These are phyloP conservation scores for Apotomis turbidana DNA, from an alignment of 2,888 invertebrate species.

Conservation along the genomic window DNA sequence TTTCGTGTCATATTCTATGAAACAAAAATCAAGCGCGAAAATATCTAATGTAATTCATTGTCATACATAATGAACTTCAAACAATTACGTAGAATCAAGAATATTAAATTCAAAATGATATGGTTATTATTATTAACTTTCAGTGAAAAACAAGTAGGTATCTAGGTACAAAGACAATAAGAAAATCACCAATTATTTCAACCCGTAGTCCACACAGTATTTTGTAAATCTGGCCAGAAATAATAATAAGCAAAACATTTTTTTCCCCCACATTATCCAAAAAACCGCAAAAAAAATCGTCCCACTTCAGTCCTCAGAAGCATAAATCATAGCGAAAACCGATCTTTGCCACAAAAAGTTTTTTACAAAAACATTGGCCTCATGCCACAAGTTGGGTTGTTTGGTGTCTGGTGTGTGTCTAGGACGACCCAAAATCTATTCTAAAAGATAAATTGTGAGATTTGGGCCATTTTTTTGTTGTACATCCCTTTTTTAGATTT, in stretches of 20 bases:
- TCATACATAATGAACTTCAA: too few relatives aligned
- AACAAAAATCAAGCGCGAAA: too few relatives aligned
- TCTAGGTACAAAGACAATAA: background rate
- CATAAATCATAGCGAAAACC: conserved; percentile 64
- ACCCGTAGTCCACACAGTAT: too few relatives aligned
- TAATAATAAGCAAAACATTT: conserved; percentile 25
- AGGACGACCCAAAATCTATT: conserved; percentile 30
- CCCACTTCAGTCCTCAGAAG: conserved; percentile 51
- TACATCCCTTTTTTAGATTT: too few relatives aligned
- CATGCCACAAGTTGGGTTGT: conserved; percentile 59
- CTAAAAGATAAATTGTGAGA: conserved; percentile 27
- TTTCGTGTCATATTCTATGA: too few relatives aligned
- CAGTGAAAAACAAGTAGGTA: too few relatives aligned
- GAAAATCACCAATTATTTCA: too few relatives aligned
- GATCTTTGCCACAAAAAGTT: conserved; percentile 46
- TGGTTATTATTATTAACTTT: too few relatives aligned
- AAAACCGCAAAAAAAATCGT: conserved; percentile 38
- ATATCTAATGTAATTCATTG: too few relatives aligned
- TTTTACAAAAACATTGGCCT: conserved; percentile 56
- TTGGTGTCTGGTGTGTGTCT: conserved; percentile 60
- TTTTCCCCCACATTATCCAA: conserved; percentile 8
- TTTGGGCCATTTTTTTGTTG: too few relatives aligned
- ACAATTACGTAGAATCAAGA: too few relatives aligned
- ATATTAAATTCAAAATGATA: too few relatives aligned
- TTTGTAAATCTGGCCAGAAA: conserved; percentile 12